phyloP scores from a whole-genome alignment of 2,888 invertebrate species.

The Lomographa bimaculata region DNA sequence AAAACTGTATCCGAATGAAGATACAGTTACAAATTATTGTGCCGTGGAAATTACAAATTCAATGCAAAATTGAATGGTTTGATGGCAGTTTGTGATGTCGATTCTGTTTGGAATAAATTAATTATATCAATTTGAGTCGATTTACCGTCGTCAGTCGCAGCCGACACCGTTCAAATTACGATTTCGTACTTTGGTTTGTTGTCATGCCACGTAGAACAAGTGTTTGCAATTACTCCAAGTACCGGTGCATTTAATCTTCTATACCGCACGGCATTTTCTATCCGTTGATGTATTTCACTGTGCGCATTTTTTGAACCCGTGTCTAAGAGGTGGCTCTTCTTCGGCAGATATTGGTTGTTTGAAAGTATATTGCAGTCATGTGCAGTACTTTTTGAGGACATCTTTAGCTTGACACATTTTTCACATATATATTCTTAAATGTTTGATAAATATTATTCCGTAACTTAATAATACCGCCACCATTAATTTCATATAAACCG shows the following conservation, averaged over 20 bases:
- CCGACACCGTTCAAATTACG: conserved; percentile 69
- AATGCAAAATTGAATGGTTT: conserved; percentile 78
- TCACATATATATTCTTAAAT: too few relatives aligned
- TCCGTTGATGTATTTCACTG: too few relatives aligned
- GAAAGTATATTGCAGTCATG: too few relatives aligned
- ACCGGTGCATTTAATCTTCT: conserved; percentile 8
- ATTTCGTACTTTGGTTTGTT: conserved; percentile 59
- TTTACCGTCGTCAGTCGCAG: conserved; percentile 64
- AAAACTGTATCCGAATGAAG: conserved; percentile 63
- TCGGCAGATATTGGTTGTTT: too few relatives aligned
- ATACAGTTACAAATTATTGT: conserved; percentile 80
- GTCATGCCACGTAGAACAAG: conserved; percentile 46
- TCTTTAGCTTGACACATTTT: too few relatives aligned
- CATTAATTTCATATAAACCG: too few relatives aligned
- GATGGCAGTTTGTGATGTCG: conserved; percentile 64
- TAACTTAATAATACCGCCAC: too few relatives aligned
- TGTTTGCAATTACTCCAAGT: conserved; percentile 26
- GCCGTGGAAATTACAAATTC: conserved; percentile 79
- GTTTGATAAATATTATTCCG: too few relatives aligned
- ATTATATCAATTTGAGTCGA: conserved; percentile 73
- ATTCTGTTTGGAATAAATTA: conserved; percentile 80
- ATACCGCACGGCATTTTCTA: too few relatives aligned
- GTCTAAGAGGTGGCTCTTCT: too few relatives aligned
- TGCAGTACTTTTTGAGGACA: too few relatives aligned
- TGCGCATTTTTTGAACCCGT: too few relatives aligned